phyloP scores from a whole-genome alignment of 2,113 vertebrate species.

The Pteropus alecto region DNA sequence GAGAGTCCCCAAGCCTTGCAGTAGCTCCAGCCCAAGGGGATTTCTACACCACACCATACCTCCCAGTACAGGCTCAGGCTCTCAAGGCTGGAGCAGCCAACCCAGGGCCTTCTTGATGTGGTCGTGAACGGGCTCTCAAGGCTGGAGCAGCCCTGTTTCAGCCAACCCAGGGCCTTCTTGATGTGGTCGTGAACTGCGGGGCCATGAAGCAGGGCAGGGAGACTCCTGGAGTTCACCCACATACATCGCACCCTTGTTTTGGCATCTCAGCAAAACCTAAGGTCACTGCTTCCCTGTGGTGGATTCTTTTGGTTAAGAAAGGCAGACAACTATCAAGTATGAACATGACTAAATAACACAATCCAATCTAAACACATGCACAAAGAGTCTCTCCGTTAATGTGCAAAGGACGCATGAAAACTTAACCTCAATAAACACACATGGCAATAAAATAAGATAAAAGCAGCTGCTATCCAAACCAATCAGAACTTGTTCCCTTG shows the following conservation, averaged over 20 bases:
- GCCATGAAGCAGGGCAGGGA: background rate
- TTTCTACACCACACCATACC: too few species aligned
- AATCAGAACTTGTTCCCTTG: background rate
- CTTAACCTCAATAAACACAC: background rate
- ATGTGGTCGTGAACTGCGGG: background rate
- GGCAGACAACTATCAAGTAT: background rate
- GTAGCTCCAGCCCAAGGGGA: background rate
- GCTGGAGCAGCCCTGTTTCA: accelerated
- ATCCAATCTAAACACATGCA: background rate
- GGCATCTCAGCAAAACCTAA: background rate
- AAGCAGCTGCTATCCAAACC: background rate
- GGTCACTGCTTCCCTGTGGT: background rate
- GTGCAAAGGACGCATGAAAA: background rate
- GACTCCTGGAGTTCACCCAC: too few species aligned
- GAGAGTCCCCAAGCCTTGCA: background rate
- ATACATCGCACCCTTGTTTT: background rate
- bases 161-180: background rate
- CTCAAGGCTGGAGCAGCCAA: accelerated
- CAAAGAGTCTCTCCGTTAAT: background rate
- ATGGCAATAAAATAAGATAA: background rate
- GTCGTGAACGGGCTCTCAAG: background rate
- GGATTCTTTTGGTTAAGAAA: background rate
- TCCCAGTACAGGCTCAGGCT: background rate
- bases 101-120: background rate
- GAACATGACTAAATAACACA: background rate